Conservation (phyloP, 2,888 invertebrate genomes). For the Neoaliturus tenellus region DNA sequence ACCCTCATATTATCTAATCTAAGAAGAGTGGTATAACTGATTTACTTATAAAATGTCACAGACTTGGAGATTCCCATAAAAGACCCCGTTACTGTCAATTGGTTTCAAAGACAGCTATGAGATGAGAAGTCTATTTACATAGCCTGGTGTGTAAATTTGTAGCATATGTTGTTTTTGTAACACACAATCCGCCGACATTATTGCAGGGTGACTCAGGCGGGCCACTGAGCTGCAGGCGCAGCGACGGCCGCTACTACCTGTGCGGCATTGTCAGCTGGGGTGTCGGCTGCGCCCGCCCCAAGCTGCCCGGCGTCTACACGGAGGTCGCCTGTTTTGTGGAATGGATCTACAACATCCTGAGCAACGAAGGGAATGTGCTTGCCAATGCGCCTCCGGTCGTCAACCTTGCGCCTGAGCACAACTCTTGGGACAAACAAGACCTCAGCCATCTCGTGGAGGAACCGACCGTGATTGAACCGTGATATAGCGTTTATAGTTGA, state of each 20-base stretch:
- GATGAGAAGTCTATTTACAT: no score
- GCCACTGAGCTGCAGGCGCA: constrained; percentile 69
- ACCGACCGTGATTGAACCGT: neutral
- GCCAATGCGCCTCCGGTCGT: neutral
- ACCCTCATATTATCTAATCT: no score
- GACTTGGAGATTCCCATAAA: no score
- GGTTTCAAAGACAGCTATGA: no score
- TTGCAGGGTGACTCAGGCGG: constrained; percentile 72
- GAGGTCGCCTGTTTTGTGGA: constrained; percentile 69
- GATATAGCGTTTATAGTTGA: no score
- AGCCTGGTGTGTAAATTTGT: no score
- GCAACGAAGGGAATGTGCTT: constrained; percentile 51
- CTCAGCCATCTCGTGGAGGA: neutral
- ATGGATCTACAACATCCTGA: constrained; percentile 68
- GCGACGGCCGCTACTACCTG: constrained; percentile 69
- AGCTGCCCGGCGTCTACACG: constrained; percentile 71
- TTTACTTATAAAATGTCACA: no score
- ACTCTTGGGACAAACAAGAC: neutral
- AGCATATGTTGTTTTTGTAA: no score
- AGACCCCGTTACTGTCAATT: no score
- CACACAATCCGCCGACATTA: no score
- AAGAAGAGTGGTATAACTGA: no score
- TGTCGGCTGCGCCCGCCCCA: constrained; percentile 70
- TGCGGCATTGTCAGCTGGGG: constrained; percentile 73
- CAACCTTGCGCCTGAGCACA: neutral